A percentile compares a stretch with the other conserved stretches of the same genome.
Evolutionary conservation across 1,140 invertebrate genomes (phyloP).

Genomic region (Dendrolimus kikuchii): DNA sequence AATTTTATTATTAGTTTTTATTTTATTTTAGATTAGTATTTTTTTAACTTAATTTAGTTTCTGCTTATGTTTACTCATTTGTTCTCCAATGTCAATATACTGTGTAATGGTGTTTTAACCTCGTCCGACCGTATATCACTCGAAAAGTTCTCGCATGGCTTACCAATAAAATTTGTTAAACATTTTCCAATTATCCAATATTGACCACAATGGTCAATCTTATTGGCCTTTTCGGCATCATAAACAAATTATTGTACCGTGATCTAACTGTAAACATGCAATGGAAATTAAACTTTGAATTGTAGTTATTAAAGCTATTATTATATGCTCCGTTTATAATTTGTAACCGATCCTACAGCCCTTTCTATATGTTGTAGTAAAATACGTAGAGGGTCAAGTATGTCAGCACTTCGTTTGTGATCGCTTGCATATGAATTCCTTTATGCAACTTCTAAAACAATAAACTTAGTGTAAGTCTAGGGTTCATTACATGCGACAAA

Average conservation of each 20-base stretch:
- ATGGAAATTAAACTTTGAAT: background rate
- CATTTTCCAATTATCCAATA: constrained; percentile 61
- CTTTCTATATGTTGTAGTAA: constrained; percentile 20
- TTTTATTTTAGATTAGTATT: constrained; percentile 6
- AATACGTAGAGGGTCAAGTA: constrained; percentile 23
- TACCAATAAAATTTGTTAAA: constrained; percentile 55
- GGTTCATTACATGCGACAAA: no score
- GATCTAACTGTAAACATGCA: constrained; percentile 9
- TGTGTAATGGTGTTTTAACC: constrained; percentile 27
- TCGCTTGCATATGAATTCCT: constrained; percentile 28
- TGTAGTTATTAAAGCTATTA: no score
- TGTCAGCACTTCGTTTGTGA: constrained; percentile 37
- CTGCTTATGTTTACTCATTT: constrained; percentile 2
- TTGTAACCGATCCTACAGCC: constrained; percentile 25
- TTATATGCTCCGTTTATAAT: no score
- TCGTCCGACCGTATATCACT: constrained; percentile 48
- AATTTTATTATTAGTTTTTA: constrained; percentile 16
- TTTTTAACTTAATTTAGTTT: background rate
- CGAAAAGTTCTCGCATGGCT: constrained; percentile 37
- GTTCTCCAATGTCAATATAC: constrained; percentile 19
- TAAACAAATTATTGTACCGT: constrained; percentile 39
- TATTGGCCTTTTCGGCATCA: constrained; percentile 47
- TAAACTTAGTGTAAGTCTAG: constrained; percentile 11
- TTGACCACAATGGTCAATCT: constrained; percentile 52
- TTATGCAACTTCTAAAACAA: constrained; percentile 33